Percentiles rank a stretch among this genome's conserved stretches.
Evolutionary conservation across 1,140 invertebrate species (phyloP).

Genomic region (Diuraphis noxia): DNA sequence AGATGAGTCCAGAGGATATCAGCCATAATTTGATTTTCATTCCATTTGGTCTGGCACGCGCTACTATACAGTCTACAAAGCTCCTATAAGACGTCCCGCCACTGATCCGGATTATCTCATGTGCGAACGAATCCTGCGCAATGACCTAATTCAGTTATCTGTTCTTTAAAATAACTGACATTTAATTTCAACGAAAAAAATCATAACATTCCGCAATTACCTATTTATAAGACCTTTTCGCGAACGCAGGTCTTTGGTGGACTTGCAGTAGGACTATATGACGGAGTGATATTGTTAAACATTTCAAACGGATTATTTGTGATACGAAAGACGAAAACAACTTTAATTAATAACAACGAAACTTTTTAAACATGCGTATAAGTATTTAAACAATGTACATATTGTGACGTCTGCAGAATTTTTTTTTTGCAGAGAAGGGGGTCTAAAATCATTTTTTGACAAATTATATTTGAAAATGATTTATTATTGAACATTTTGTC

Average conservation of each 20-base stretch:
- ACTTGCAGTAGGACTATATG: not conserved
- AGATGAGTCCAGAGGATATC: not conserved
- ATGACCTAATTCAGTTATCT: slow-evolving; percentile 36
- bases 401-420: no score
- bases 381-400: no score
- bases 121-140: slow-evolving; percentile 30
- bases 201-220: not conserved
- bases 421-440: no score
- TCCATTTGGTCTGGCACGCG: not conserved
- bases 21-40: slow-evolving; percentile 28
- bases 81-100: not conserved
- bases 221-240: not conserved
- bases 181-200: slow-evolving; percentile 5
- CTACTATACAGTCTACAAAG: not conserved
- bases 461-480: no score
- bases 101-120: slow-evolving; percentile 42
- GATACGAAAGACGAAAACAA: not conserved
- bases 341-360: not conserved
- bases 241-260: not conserved
- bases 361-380: not conserved
- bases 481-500: no score
- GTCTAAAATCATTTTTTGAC: no score
- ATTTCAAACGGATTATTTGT: not conserved
- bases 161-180: slow-evolving; percentile 5
- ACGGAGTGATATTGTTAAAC: no score